Conservation (phyloP, 2,797 vertebrate genomes). For the Schizopygopsis malacanthus region DNA sequence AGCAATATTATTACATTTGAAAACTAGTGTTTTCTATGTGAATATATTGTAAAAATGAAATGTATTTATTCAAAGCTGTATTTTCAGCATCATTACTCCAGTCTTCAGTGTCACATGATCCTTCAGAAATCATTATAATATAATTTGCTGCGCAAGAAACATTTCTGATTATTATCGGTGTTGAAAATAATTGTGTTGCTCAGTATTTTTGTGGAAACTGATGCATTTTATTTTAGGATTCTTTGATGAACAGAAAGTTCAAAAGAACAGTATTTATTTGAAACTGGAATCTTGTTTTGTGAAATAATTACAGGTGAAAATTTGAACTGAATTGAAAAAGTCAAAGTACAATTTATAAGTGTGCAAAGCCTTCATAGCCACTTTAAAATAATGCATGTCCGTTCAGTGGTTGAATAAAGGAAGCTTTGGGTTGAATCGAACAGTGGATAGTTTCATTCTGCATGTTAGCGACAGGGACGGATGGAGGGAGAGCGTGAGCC, state of each 20-base stretch:
- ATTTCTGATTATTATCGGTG: neutral
- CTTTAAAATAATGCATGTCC: neutral
- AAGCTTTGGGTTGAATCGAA: slow-evolving; percentile 27
- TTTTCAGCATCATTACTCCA: neutral
- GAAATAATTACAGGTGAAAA: neutral
- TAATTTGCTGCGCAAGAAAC: neutral
- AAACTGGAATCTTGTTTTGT: neutral
- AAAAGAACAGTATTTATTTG: neutral
- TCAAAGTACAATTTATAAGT: neutral
- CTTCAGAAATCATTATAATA: neutral
- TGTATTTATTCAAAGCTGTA: neutral
- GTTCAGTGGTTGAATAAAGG: neutral
- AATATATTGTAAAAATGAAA: too few relatives aligned
- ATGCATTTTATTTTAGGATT: neutral
- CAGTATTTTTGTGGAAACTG: neutral
- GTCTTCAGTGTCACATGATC: neutral
- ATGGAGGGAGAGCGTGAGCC: slow-evolving; percentile 37
- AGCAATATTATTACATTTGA: too few relatives aligned
- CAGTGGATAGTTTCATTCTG: slow-evolving; percentile 56
- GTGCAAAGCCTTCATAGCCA: neutral
- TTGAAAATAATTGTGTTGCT: neutral
- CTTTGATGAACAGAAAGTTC: neutral
- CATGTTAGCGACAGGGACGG: slow-evolving; percentile 31
- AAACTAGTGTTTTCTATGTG: too few relatives aligned
- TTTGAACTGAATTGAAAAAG: neutral